A percentile compares a stretch with the other conserved stretches of the same genome.
Evolutionary conservation across 1,140 invertebrate genomes (phyloP).

Genomic region (Megathymus violae): DNA sequence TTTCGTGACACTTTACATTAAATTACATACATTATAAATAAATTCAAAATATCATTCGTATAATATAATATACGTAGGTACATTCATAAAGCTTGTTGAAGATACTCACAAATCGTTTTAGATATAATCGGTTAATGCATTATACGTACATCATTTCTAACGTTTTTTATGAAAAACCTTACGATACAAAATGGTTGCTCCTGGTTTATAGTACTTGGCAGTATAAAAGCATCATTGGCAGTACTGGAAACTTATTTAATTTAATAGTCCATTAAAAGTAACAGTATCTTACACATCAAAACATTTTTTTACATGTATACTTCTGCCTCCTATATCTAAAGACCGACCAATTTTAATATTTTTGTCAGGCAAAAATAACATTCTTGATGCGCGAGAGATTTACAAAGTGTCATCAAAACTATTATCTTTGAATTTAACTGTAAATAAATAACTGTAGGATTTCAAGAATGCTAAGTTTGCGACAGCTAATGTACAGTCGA

Average conservation of each 20-base stretch:
- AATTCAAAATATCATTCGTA: constrained; percentile 60
- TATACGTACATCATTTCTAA: constrained; percentile 24
- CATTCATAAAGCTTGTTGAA: constrained; percentile 70
- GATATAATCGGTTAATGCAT: constrained; percentile 40
- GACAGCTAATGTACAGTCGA: constrained; percentile 7
- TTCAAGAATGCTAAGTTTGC: constrained; percentile 18
- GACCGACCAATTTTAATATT: constrained; percentile 3
- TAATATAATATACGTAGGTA: constrained; percentile 65
- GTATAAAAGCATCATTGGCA: constrained; percentile 34
- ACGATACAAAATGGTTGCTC: constrained; percentile 24
- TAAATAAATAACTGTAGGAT: constrained; percentile 19
- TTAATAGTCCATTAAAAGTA: constrained; percentile 18
- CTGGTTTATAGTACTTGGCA: too few relatives aligned
- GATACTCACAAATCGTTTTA: constrained; percentile 45
- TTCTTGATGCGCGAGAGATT: constrained; percentile 10
- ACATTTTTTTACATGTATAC: constrained; percentile 10
- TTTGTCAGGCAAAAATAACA: constrained; percentile 4
- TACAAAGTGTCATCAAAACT: constrained; percentile 22
- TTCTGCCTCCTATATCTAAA: constrained; percentile 11
- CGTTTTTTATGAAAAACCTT: constrained; percentile 17
- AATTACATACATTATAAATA: constrained; percentile 69
- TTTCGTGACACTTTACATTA: constrained; percentile 57
- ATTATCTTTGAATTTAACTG: background rate
- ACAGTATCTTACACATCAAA: constrained; percentile 8
- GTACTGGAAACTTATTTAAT: constrained; percentile 30